A percentile compares a stretch with the other conserved stretches of the same genome.
These are phyloP conservation scores for Sardinella longiceps DNA, from an alignment of 2,797 vertebrate genomes.

Conservation along the genomic window DNA sequence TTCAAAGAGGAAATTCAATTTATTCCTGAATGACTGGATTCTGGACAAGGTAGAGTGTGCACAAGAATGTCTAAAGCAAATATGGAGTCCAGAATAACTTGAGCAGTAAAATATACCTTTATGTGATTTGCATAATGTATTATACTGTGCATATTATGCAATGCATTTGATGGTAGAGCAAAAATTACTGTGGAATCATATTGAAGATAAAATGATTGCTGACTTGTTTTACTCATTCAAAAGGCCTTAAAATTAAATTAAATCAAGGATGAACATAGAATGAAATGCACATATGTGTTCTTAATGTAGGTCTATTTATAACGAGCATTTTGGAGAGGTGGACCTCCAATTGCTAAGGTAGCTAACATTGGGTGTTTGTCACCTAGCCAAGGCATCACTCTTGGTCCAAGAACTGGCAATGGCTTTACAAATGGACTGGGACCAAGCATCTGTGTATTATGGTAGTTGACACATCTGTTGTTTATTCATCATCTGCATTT, in stretches of 20 bases:
- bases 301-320: background rate
- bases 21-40: background rate
- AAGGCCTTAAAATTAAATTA: background rate
- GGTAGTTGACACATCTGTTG: slow-evolving; percentile 24
- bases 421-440: slow-evolving; percentile 39
- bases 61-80: background rate
- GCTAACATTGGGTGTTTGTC: background rate
- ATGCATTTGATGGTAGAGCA: no score
- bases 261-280: background rate
- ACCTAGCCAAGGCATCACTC: background rate
- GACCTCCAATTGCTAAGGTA: background rate
- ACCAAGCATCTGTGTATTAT: slow-evolving; percentile 43
- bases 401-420: background rate
- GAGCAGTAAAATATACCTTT: no score
- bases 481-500: slow-evolving; percentile 27
- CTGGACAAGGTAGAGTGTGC: background rate
- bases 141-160: no score
- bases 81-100: background rate
- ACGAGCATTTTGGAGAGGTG: background rate
- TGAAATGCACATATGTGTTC: background rate
- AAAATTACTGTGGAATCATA: background rate
- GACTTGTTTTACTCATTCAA: background rate
- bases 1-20: background rate
- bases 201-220: background rate
- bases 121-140: no score